Conservation (phyloP, 2,797 vertebrate species). For the Spinus pinus region DNA sequence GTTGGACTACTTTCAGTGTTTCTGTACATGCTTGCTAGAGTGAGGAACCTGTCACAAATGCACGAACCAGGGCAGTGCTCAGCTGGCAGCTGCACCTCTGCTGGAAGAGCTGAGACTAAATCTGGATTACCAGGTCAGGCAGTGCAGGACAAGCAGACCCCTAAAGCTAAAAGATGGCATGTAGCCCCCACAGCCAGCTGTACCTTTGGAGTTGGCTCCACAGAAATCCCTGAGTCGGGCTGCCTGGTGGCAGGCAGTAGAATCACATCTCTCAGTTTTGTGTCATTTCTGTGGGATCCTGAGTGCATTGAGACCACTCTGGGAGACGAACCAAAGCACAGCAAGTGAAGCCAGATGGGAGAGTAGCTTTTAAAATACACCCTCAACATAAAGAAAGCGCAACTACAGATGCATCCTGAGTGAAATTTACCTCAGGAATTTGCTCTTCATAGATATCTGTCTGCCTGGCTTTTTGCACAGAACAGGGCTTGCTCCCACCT, state of each 20-base stretch:
- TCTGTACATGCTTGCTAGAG: neutral
- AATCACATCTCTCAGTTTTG: neutral
- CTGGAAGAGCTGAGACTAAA: neutral
- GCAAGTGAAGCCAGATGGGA: neutral
- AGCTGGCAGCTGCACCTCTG: neutral
- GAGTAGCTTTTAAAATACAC: neutral
- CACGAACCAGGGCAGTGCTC: neutral
- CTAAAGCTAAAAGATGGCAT: neutral
- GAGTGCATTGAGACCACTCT: neutral
- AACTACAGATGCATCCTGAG: neutral
- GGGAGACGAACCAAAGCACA: neutral
- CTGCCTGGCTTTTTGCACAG: neutral
- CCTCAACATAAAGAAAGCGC: neutral
- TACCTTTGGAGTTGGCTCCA: neutral
- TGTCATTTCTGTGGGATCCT: neutral
- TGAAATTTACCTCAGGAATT: neutral
- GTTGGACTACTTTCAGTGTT: neutral
- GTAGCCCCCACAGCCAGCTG: neutral
- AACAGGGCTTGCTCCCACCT: fast-evolving
- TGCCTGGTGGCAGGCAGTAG: neutral
- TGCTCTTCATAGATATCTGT: neutral
- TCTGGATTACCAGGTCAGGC: neutral
- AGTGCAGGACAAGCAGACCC: neutral
- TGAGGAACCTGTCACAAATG: neutral
- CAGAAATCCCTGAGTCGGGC: neutral